Evolutionary conservation across 2,113 vertebrate genomes (phyloP).

Genomic region (Isurus oxyrinchus): DNA sequence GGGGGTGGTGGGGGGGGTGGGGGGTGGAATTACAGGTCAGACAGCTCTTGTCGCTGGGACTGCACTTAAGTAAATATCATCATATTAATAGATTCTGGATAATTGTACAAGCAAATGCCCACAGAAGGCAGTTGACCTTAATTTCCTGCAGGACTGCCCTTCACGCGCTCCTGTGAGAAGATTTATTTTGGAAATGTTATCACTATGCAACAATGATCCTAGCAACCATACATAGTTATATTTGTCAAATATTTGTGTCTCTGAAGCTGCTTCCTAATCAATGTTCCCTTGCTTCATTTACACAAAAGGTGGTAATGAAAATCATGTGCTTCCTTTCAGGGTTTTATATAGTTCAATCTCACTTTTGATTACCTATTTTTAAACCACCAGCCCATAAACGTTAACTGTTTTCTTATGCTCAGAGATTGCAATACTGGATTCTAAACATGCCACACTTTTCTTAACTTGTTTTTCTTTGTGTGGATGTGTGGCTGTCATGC

Average conservation of each 20-base stretch:
- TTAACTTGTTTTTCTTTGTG: not conserved
- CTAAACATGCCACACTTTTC: not conserved
- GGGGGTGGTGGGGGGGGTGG: not conserved
- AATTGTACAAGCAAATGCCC: conserved; percentile 63
- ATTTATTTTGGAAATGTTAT: conserved; percentile 56
- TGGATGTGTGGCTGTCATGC: not conserved
- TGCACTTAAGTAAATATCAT: conserved; percentile 68
- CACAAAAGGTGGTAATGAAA: conserved; percentile 22
- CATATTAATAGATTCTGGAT: conserved; percentile 60
- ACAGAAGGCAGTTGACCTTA: conserved; percentile 58
- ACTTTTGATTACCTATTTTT: conserved; percentile 28
- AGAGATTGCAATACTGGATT: not conserved
- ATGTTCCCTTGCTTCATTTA: conserved; percentile 4
- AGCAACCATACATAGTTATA: conserved; percentile 45
- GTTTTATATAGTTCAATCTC: not conserved
- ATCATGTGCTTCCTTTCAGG: not conserved
- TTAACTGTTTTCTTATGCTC: not conserved
- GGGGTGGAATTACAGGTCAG: conserved; percentile 64
- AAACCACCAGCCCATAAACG: conserved; percentile 1
- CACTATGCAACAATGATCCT: conserved; percentile 44
- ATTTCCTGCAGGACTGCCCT: conserved; percentile 55
- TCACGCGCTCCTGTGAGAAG: conserved; percentile 48
- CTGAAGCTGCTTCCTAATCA: conserved; percentile 21
- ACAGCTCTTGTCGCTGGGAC: conserved; percentile 56
- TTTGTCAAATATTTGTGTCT: conserved; percentile 47